Evolutionary conservation across 2,113 vertebrate species (phyloP).

Genomic region (Scomber japonicus): DNA sequence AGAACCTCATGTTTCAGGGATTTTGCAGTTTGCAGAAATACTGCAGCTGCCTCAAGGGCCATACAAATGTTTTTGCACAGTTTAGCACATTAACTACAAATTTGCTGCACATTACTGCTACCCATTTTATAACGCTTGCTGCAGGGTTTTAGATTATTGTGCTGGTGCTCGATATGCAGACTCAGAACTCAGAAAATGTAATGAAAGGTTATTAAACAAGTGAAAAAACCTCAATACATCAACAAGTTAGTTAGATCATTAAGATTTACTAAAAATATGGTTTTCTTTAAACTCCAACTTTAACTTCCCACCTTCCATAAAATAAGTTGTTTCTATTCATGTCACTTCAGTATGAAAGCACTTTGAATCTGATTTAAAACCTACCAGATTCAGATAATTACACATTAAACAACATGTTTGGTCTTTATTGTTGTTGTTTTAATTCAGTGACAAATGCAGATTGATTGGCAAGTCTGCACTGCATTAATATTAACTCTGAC

Average conservation of each 20-base stretch:
- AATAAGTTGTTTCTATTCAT: background rate
- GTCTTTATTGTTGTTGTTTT: background rate
- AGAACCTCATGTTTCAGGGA: background rate
- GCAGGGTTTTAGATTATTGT: background rate
- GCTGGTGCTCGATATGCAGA: no score
- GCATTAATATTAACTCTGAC: background rate
- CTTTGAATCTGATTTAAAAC: background rate
- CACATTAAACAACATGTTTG: background rate
- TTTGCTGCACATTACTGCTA: slow-evolving; percentile 8
- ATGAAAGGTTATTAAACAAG: no score
- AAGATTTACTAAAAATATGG: no score
- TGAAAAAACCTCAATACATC: no score
- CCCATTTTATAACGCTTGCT: background rate
- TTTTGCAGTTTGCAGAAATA: slow-evolving; percentile 21
- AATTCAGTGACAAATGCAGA: background rate
- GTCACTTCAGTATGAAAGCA: background rate
- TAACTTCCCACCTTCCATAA: no score
- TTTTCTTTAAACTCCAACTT: no score
- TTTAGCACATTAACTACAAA: slow-evolving; percentile 15
- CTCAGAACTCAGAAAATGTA: no score
- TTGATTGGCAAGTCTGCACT: background rate
- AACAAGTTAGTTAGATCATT: no score
- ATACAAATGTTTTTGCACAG: slow-evolving; percentile 17
- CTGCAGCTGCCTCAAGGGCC: slow-evolving; percentile 1
- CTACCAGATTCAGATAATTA: background rate